Conservation (phyloP, 2,888 invertebrate species). For the Disparrhopalites patrizii region DNA sequence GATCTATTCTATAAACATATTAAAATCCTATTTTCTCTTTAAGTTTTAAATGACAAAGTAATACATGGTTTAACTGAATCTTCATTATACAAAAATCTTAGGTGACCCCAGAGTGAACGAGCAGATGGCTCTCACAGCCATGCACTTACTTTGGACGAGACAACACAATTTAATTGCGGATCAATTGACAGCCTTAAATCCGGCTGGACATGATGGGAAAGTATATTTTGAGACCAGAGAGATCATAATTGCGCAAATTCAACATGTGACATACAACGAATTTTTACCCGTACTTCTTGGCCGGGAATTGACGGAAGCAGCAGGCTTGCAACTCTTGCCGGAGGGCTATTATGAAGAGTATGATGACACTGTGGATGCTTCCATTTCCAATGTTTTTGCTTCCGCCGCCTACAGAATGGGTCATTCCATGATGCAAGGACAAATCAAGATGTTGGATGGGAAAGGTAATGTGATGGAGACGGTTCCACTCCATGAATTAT, state of each 20-base stretch:
- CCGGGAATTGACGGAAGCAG: constrained; percentile 49
- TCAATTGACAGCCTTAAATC: constrained; percentile 53
- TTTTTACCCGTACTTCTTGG: constrained; percentile 57
- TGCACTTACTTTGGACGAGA: constrained; percentile 64
- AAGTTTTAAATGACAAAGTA: too few relatives aligned
- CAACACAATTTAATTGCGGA: constrained; percentile 56
- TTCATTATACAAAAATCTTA: too few relatives aligned
- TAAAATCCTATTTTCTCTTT: too few relatives aligned
- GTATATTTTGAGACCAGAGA: constrained; percentile 57
- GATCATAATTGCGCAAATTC: constrained; percentile 56
- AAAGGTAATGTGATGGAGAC: constrained; percentile 57
- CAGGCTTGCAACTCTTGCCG: constrained; percentile 20
- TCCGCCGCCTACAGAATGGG: constrained; percentile 22
- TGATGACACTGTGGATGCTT: constrained; percentile 8
- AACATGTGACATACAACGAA: constrained; percentile 57
- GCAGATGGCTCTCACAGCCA: constrained; percentile 63
- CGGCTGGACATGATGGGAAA: constrained; percentile 54
- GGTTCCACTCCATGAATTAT: constrained; percentile 70
- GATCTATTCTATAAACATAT: too few relatives aligned
- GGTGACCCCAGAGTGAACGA: constrained; percentile 58
- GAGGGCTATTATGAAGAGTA: constrained; percentile 51
- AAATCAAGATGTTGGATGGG: constrained; percentile 65
- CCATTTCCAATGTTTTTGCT: constrained; percentile 24
- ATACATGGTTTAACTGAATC: too few relatives aligned
- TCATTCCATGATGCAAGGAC: constrained; percentile 57